A percentile compares a stretch with the other conserved stretches of the same genome.
Evolutionary conservation across 2,113 vertebrate genomes (phyloP).

Genomic region (Mus spicilegus): DNA sequence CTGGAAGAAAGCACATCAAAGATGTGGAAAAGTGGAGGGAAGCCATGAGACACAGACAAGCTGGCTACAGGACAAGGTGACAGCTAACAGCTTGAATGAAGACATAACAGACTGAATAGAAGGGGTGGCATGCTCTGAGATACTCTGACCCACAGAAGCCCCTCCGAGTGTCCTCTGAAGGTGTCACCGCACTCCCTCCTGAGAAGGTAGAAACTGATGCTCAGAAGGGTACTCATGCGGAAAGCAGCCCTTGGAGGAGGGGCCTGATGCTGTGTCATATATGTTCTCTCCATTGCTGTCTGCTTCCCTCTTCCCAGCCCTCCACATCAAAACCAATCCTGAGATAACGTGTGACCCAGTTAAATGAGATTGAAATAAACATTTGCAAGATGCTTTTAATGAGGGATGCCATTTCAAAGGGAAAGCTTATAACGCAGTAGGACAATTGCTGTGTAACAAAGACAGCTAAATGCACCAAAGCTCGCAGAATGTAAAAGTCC

Average conservation of each 20-base stretch:
- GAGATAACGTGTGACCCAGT: not conserved
- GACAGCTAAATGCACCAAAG: not conserved
- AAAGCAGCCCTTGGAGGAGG: not conserved
- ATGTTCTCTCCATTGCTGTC: not conserved
- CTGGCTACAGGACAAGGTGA: not conserved
- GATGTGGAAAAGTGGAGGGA: slow-evolving; percentile 46
- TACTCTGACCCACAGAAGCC: not conserved
- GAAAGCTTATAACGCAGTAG: not conserved
- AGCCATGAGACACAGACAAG: not conserved
- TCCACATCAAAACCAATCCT: not conserved
- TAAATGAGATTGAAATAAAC: not conserved
- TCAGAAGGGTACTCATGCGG: fast-evolving
- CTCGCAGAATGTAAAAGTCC: not conserved
- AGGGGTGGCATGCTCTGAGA: not conserved
- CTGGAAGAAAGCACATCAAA: slow-evolving; percentile 59
- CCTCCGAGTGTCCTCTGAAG: not conserved
- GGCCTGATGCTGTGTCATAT: fast-evolving
- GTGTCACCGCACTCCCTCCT: not conserved
- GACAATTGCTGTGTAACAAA: not conserved
- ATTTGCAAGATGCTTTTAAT: not conserved
- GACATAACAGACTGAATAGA: not conserved
- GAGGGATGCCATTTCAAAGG: not conserved
- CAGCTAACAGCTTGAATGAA: not conserved
- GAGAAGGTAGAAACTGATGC: not conserved
- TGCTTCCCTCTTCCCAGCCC: not conserved